phyloP scores from a whole-genome alignment of 2,888 invertebrate species.

The Lamproptera curius region DNA sequence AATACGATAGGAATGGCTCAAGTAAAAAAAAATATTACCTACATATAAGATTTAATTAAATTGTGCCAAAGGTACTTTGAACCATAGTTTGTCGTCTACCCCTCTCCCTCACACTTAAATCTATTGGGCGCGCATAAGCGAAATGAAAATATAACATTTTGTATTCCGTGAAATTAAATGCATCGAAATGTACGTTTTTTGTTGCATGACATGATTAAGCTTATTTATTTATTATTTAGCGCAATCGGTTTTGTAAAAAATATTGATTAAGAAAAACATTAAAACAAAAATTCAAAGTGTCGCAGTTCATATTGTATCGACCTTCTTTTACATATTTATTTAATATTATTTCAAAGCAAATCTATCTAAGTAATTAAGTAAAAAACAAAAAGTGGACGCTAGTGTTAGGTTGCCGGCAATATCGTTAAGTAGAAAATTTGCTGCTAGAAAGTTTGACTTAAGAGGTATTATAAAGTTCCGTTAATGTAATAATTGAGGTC shows the following conservation, averaged over 20 bases:
- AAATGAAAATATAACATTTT: not conserved
- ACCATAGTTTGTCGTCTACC: not conserved
- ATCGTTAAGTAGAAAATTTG: not conserved
- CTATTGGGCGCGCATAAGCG: not conserved
- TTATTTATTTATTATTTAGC: not conserved
- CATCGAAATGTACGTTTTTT: no score
- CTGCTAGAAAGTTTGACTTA: not conserved
- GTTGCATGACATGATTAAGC: not conserved
- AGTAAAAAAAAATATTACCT: not conserved
- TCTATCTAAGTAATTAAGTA: not conserved
- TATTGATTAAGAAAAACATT: not conserved
- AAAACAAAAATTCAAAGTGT: not conserved
- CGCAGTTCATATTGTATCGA: not conserved
- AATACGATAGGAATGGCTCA: not conserved
- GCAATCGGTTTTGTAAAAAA: not conserved
- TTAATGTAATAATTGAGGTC: constrained; percentile 11
- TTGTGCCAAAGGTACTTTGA: not conserved
- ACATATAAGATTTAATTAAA: not conserved
- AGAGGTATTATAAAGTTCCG: constrained; percentile 1
- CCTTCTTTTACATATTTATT: not conserved
- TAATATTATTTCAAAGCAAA: not conserved
- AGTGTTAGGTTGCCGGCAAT: not conserved
- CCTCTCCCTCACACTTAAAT: not conserved
- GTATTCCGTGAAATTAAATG: no score
- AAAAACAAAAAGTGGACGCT: not conserved